Conservation (phyloP, 2,113 vertebrate genomes). For the Thymallus thymallus region DNA sequence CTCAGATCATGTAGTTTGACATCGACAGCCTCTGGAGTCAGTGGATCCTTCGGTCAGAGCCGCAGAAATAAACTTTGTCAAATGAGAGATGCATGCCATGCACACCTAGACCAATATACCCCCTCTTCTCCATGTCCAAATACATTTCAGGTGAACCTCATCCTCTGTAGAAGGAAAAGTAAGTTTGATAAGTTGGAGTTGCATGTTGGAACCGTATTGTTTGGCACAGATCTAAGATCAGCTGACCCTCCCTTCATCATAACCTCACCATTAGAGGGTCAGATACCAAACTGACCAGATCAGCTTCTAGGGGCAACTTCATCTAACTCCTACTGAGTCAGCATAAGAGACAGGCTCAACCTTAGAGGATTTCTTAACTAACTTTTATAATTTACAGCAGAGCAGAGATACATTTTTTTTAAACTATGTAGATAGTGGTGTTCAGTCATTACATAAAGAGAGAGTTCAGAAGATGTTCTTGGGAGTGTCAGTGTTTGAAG, state of each 20-base stretch:
- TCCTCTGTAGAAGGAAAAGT: too few species aligned
- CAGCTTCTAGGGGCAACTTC: not conserved
- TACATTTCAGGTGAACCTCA: too few species aligned
- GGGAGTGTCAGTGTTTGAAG: constrained; percentile 20
- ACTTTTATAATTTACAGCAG: not conserved
- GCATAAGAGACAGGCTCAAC: not conserved
- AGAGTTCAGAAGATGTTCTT: constrained; percentile 32
- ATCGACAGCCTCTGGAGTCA: constrained; percentile 48
- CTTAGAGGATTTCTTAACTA: not conserved
- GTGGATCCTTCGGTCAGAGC: constrained; percentile 36
- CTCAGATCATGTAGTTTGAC: constrained; percentile 44
- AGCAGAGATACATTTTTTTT: not conserved
- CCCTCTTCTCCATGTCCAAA: too few species aligned
- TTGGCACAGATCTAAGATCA: not conserved
- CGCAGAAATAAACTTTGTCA: constrained; percentile 44
- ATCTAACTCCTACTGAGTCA: not conserved
- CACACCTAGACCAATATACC: too few species aligned
- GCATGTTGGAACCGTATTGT: not conserved
- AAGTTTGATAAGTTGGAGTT: not conserved
- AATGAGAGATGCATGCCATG: not conserved
- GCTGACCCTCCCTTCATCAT: not conserved
- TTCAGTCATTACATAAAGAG: not conserved
- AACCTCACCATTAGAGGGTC: too few species aligned
- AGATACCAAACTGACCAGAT: not conserved
- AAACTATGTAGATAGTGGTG: not conserved